A percentile compares a stretch with the other conserved stretches of the same genome.
Evolutionary conservation across 2,888 invertebrate genomes (phyloP).

Genomic region (Sialis lutaria): DNA sequence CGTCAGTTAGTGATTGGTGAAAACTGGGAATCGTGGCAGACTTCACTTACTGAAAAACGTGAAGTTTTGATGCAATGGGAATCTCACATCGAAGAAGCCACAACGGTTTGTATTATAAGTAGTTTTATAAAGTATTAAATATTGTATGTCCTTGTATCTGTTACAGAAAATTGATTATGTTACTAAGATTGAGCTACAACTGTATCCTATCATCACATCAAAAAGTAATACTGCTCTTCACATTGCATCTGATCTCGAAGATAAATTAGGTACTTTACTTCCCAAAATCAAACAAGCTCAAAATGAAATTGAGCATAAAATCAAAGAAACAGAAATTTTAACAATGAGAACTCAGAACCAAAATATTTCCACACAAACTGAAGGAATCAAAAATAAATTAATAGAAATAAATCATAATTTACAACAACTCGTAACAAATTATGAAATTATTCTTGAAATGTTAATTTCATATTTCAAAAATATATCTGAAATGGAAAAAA

Average conservation of each 20-base stretch:
- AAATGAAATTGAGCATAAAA: slow-evolving; percentile 45
- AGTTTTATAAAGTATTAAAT: slow-evolving; percentile 4
- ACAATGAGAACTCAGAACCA: slow-evolving; percentile 36
- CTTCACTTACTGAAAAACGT: slow-evolving; percentile 39
- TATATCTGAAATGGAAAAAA: slow-evolving; percentile 40
- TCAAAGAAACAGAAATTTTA: slow-evolving; percentile 47
- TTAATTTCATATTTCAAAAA: slow-evolving; percentile 53
- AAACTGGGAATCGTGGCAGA: slow-evolving; percentile 55
- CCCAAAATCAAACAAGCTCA: slow-evolving; percentile 44
- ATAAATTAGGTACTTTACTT: slow-evolving; percentile 34
- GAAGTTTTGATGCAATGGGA: slow-evolving; percentile 31
- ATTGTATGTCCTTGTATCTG: slow-evolving; percentile 9
- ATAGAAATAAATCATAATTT: slow-evolving; percentile 46
- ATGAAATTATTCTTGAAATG: slow-evolving; percentile 50
- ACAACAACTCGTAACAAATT: slow-evolving; percentile 49
- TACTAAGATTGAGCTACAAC: slow-evolving; percentile 48
- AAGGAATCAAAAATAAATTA: slow-evolving; percentile 45
- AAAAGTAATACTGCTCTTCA: slow-evolving; percentile 25
- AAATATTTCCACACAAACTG: slow-evolving; percentile 28
- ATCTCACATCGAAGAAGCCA: slow-evolving; percentile 42
- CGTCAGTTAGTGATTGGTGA: slow-evolving; percentile 45
- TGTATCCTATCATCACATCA: slow-evolving; percentile 57
- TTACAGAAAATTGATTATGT: slow-evolving; percentile 45
- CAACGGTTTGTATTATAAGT: slow-evolving; percentile 32
- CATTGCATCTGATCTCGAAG: slow-evolving; percentile 35